Evolutionary conservation across 2,888 invertebrate species (phyloP), one percentile per base, ranked within the genome.

Genomic region (Escarpia spicata): DNA sequence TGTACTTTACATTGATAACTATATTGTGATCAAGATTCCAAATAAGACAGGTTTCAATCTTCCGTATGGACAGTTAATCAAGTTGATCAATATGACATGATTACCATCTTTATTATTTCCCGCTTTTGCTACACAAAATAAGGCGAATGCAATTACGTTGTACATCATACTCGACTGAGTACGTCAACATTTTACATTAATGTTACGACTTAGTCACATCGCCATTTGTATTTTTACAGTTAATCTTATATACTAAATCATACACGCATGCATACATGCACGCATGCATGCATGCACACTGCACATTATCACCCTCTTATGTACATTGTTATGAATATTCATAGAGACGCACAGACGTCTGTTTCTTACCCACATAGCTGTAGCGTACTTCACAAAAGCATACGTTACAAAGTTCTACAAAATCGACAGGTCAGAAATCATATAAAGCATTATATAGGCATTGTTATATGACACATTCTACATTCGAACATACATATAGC

Each of bases 331-430:
- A 75, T 19, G n/a, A 75, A 75, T 75, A 75, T 26, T 52, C 52
- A 26, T 75, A 75, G 75, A 75, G 26, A 75, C 75, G 1, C 19
- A 75, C 75, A 75, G 19, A 75, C 75, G 75, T 26, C 75, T 75
- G 19, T 75, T 75, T 75, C 26, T 75, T 75, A 26, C 75, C 75
- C 19, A n/a, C 6, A 26, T n/a, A 26, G 75, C 75, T 75, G 75
- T n/a, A 75, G 75, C 75, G 75, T 75, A 75, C 75, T n/a, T 75
- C 75, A 75, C 75, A n/a, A 75, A 75, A 75, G 75, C 75, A 26
- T 0, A 75, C 75, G n/a, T 75, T 75, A 75, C 75, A 75, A 26
- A 26, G 52, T 9, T 52, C 52, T 52, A 52, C 52, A 52, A 4
- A 52, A 52, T 52, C 52, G 52, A 52, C 52, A 52, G 52, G 2